Evolutionary conservation across 1,140 invertebrate genomes (phyloP).

Genomic region (Aporrectodea caliginosa): DNA sequence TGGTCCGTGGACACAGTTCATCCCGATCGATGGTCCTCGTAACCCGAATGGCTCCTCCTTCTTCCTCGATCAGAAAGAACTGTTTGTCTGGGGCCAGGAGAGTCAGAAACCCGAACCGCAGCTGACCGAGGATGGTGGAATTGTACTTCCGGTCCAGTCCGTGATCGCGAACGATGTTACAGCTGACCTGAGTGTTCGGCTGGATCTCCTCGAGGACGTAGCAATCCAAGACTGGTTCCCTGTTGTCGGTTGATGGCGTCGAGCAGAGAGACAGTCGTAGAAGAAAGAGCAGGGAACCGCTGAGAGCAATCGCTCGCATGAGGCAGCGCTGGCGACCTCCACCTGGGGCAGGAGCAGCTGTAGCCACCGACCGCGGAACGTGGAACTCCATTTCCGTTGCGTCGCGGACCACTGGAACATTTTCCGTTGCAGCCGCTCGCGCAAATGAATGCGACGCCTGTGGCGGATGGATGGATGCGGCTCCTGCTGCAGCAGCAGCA

Average conservation of each 20-base stretch:
- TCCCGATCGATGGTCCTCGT: slow-evolving; percentile 14
- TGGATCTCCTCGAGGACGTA: background rate
- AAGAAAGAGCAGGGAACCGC: background rate
- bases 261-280: background rate
- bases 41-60: slow-evolving; percentile 15
- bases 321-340: too few relatives aligned
- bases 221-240: background rate
- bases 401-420: too few relatives aligned
- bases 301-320: too few relatives aligned
- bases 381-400: too few relatives aligned
- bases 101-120: slow-evolving; percentile 24
- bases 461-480: too few relatives aligned
- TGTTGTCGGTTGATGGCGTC: background rate
- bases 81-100: background rate
- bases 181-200: background rate
- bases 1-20: background rate
- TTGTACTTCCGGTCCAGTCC: slow-evolving; percentile 14
- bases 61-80: slow-evolving; percentile 22
- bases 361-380: background rate
- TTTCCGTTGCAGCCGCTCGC: too few relatives aligned
- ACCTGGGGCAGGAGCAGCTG: too few relatives aligned
- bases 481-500: too few relatives aligned
- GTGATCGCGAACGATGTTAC: slow-evolving; percentile 13
- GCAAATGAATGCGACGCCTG: too few relatives aligned
- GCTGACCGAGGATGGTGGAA: background rate